Evolutionary conservation across 2,113 vertebrate genomes (phyloP), one percentile per base, ranked within the genome.

Genomic region (Athene cunicularia): DNA sequence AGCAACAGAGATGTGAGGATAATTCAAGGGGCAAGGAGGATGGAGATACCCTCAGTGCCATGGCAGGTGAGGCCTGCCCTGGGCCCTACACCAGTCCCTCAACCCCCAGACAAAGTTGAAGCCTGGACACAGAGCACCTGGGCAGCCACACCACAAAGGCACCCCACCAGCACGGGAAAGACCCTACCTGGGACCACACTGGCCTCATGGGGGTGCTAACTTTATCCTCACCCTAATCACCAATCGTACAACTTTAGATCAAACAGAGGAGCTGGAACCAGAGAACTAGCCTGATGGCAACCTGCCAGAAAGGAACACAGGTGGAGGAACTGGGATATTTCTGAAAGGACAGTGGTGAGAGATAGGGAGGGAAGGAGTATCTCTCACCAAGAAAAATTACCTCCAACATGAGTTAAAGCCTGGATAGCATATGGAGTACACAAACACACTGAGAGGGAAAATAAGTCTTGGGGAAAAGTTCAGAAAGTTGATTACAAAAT

Each of bases 101-200:
- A 1, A 2, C 17, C 9, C 4, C 5, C 14, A 81, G 26, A 22
- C 60, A 94, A 80, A 58, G 81, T 49, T 4, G 3, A 90, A 97
- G 93, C 59, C 60, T 88, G 20, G 27, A 64, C 14, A 66, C 68
- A 95, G 52, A 90, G 70, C 81, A 93, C 33, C 23, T 27, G 24
- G 15, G 27, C 59, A 86, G 43, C 22, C 0, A 0, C 2, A 2
- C 19, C 22, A 27, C 75, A 62, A 41, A 68, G 14, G 59, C 20
- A 24, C 9, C 11, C 50, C 18, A 37, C 9, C 39, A 52, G 22
- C n/a, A 60, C 2, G 8, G 18, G 21, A 59, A 35, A 53, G 30
- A 56, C 41, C 22, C n/a, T 45, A 8, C 27, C 8, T 64, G 33
- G 33, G 33, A 77, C 15, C 37, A 43, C 19, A 22, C 11, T 39